Evolutionary conservation across 2,113 vertebrate species (phyloP), one percentile per base, ranked within the genome.

Genomic region (Calypte anna): DNA sequence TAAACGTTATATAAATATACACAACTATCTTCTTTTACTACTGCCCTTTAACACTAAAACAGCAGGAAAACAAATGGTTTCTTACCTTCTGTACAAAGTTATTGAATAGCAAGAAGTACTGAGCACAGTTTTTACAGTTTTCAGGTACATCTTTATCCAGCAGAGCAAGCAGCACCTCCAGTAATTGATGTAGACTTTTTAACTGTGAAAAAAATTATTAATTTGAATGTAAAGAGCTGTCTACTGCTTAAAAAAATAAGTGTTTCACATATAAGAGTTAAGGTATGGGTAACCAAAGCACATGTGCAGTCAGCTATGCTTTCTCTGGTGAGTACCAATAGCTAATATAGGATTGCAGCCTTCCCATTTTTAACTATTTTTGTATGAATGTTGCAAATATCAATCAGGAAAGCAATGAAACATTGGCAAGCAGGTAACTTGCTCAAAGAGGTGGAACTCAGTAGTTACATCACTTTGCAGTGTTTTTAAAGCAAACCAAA

Each of bases 91-190:
- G 99, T 69, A 99, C 97, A 79, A 99, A 99, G 98, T 98, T 99
- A 97, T 99, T 99, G 98, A 99, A 99, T 43, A 99, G 98, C 96
- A 98, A 97, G 96, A 99, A 99, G 97, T 99, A 99, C 96, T 99
- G 99, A 7, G 99, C 98, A 95, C 99, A 99, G 97, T 99, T 99
- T 97, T 99, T 99, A 97, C 99, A 99, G 96, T 99, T 99, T 97
- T 99, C 99, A 17, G 99, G 98, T 23, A 99, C 98, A 67, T 99
- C 99, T 97, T 99, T 99, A 97, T 99, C 99, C 97, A 99, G 96
- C 3, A 99, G 96, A 83, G 98, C 98, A 55, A 99, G 99, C 50
- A 99, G 98, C 59, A 98, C 98, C 73, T 99, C 99, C 51, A 98
- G 82, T 93, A 99, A 96, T 46, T 97, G 94, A 96, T 99, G 99